phyloP scores from a whole-genome alignment of 1,140 invertebrate genomes.

The Cepaea nemoralis region DNA sequence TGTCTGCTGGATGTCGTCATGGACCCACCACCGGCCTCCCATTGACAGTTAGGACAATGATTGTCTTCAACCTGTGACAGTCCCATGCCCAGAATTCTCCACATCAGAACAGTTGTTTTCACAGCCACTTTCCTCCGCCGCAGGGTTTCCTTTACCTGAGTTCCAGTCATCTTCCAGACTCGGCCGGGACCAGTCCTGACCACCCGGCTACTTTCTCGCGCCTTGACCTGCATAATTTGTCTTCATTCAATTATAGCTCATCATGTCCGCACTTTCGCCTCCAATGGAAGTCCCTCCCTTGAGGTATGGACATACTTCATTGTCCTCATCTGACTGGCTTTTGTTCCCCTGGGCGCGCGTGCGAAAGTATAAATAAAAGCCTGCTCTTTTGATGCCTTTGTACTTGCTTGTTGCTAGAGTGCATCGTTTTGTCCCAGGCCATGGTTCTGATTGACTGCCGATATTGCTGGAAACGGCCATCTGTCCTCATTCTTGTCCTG shows the following conservation, averaged over 20 bases:
- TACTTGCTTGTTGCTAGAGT: background rate
- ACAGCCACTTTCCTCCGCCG: background rate
- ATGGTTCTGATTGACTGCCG: background rate
- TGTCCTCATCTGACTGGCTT: background rate
- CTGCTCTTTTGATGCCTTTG: slow-evolving; percentile 5
- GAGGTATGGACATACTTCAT: background rate
- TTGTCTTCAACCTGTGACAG: background rate
- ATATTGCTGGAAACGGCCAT: background rate
- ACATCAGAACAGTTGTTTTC: background rate
- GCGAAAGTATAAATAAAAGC: background rate
- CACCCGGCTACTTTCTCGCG: slow-evolving; percentile 6
- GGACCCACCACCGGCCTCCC: no score
- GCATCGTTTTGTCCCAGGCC: background rate
- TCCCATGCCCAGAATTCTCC: background rate
- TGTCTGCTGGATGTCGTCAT: no score
- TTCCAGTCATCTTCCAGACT: background rate
- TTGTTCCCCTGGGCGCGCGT: background rate
- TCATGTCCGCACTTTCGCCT: slow-evolving; percentile 2
- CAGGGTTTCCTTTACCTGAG: background rate
- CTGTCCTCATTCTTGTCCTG: no score
- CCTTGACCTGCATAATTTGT: slow-evolving; percentile 12
- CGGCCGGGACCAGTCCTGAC: background rate
- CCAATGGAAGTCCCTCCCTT: background rate
- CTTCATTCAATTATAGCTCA: slow-evolving; percentile 10
- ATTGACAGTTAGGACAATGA: no score